Evolutionary conservation across 2,113 vertebrate species (phyloP), one percentile per base, ranked within the genome.

Genomic region (Scolopax mira): DNA sequence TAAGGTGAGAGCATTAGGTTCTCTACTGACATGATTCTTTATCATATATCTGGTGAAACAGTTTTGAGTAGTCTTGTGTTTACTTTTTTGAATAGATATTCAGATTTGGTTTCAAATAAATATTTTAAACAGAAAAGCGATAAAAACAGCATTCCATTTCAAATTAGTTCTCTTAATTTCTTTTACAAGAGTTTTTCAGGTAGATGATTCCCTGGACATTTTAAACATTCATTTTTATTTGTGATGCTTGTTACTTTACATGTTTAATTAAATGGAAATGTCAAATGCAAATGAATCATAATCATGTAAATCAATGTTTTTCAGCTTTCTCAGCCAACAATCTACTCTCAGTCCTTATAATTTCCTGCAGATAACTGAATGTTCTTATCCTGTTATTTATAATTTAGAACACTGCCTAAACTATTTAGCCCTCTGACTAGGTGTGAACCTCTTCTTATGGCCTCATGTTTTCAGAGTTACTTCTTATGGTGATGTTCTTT

Each of bases 131-230:
- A 55, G 9, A 58, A 74, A 62, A 31, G 15, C 39, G 11, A 51
- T 27, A 42, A 75, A 67, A 92, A 3, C 1, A 39, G 1, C 3
- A 82, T 39, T 67, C 24, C 0, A 30, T 64, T 77, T 55, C 1
- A 69, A 90, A 90, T 19, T 19, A 64, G 41, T 71, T 54, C 1
- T 74, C 4, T 1, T 60, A 14, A 55, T 75, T 85, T 82, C 5
- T 55, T 33, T 6, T 52, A 6, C 22, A 37, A 24, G 4, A 35
- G 4, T 5, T 51, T 88, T 77, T 62, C 41, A 58, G 16, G 25
- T 9, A 37, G 10, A 23, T 25, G 1, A 57, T n/a, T 72, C 18
- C 65, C 25, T 74, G 22, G 15, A 33, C 8, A 25, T 66, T 78
- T 87, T 28, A 80, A 57, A 70, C 5, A 1, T 6, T 62, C 15